These are phyloP conservation scores for Sparus aurata DNA, from an alignment of 2,797 vertebrate genomes.

Conservation along the genomic window DNA sequence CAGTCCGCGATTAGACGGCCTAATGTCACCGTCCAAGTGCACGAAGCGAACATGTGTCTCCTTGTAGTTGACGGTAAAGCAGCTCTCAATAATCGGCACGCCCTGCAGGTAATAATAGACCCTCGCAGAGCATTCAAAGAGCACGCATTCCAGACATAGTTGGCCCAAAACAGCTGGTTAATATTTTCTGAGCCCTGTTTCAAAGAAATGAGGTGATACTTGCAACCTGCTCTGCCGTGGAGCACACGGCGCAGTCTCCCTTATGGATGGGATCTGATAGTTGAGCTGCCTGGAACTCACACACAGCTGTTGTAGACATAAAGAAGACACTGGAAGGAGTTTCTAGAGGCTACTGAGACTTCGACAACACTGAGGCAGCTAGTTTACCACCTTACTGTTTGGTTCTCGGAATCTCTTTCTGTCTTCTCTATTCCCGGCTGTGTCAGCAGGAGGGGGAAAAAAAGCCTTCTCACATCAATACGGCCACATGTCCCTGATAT, in stretches of 20 bases:
- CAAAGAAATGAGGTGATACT: conserved; percentile 51
- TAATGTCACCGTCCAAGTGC: conserved; percentile 24
- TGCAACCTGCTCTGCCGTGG: conserved; percentile 33
- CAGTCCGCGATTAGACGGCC: conserved; percentile 10
- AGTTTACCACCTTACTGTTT: conserved; percentile 25
- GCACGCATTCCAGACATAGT: conserved; percentile 77
- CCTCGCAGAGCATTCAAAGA: conserved; percentile 57
- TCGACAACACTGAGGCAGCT: conserved; percentile 15
- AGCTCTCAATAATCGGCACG: conserved; percentile 33
- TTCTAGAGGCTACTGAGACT: conserved; percentile 24
- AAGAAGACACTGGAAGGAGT: conserved; percentile 20
- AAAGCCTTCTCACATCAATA: conserved; percentile 65
- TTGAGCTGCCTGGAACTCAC: conserved; percentile 42
- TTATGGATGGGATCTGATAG: conserved; percentile 36
- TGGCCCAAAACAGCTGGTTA: conserved; percentile 77
- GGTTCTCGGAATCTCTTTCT: conserved; percentile 24
- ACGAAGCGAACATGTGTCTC: conserved; percentile 18
- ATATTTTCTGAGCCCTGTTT: conserved; percentile 71
- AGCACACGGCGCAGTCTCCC: conserved; percentile 2
- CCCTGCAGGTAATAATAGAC: conserved; percentile 65
- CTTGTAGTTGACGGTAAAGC: conserved; percentile 22
- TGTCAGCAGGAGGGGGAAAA: conserved; percentile 29
- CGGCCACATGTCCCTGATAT: conserved; percentile 63
- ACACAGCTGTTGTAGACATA: conserved; percentile 49
- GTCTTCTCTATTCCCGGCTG: conserved; percentile 39